Percentiles rank a stretch among this genome's conserved stretches.
Evolutionary conservation across 2,797 vertebrate species (phyloP).

Genomic region (Sebastes itinus): DNA sequence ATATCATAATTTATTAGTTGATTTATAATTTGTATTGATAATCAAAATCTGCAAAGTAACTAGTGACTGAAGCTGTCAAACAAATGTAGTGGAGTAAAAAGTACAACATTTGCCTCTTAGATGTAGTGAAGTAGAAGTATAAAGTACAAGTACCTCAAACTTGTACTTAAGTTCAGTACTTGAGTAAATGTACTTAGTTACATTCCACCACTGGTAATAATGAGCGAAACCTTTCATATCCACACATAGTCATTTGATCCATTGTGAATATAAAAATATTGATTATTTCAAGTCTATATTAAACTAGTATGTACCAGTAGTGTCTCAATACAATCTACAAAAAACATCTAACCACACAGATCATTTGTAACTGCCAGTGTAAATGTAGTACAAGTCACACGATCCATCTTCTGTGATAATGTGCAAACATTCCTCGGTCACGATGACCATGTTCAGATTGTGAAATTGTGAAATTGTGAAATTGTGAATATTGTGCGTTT

Average conservation of each 20-base stretch:
- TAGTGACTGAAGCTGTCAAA: too few species aligned
- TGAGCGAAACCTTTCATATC: not conserved
- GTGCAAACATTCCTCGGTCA: not conserved
- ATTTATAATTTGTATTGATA: too few species aligned
- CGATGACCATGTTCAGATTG: not conserved
- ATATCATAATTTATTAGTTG: too few species aligned
- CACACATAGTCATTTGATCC: not conserved
- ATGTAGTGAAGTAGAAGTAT: too few species aligned
- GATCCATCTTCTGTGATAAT: not conserved
- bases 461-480: not conserved
- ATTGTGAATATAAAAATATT: not conserved
- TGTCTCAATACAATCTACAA: not conserved
- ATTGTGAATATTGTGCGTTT: not conserved
- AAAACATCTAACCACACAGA: not conserved
- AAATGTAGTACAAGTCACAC: not conserved
- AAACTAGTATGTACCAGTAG: not conserved
- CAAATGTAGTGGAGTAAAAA: too few species aligned
- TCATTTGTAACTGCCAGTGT: not conserved
- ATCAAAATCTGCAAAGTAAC: too few species aligned
- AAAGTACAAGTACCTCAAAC: not conserved
- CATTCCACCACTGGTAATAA: not conserved
- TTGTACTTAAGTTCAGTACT: too few species aligned
- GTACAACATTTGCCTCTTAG: too few species aligned
- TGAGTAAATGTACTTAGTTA: too few species aligned
- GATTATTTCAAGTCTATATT: not conserved